Evolutionary conservation across 2,113 vertebrate species (phyloP).

Genomic region (Scophthalmus maximus): DNA sequence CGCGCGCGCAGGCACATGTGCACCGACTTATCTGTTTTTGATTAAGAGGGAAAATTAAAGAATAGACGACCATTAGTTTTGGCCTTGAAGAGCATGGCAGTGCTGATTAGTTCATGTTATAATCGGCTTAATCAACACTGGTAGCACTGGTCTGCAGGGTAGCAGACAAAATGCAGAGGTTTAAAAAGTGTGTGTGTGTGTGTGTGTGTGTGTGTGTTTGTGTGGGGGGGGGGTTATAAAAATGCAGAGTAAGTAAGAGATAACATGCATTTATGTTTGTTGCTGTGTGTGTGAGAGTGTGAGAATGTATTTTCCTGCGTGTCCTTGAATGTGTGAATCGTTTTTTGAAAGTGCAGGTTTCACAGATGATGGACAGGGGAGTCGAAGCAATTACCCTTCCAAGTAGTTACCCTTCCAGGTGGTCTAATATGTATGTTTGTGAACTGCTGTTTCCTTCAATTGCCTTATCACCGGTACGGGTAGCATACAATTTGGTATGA

Average conservation of each 20-base stretch:
- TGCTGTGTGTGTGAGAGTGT: background rate
- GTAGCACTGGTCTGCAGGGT: background rate
- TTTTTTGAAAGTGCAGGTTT: constrained; percentile 31
- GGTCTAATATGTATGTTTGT: constrained; percentile 64
- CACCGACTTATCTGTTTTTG: constrained; percentile 40
- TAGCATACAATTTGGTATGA: constrained; percentile 38
- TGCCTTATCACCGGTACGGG: constrained; percentile 36
- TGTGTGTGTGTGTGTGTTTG: background rate
- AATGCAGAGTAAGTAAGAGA: background rate
- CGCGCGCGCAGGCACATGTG: background rate
- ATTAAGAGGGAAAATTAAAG: constrained; percentile 57
- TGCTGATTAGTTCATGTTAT: constrained; percentile 52
- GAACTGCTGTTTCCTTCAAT: constrained; percentile 45
- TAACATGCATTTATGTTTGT: constrained; percentile 23
- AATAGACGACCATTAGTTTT: constrained; percentile 22
- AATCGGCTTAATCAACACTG: constrained; percentile 51
- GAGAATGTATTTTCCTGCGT: background rate
- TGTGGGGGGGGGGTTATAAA: background rate
- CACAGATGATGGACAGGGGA: constrained; percentile 43
- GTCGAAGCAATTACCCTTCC: constrained; percentile 55
- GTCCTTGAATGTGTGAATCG: constrained; percentile 53
- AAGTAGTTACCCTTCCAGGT: constrained; percentile 62
- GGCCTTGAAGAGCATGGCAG: constrained; percentile 11
- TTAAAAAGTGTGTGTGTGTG: background rate
- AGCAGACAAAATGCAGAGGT: constrained; percentile 5